Evolutionary conservation across 1,140 invertebrate species (phyloP).

Genomic region (Stenopsyche tienmushanensis): DNA sequence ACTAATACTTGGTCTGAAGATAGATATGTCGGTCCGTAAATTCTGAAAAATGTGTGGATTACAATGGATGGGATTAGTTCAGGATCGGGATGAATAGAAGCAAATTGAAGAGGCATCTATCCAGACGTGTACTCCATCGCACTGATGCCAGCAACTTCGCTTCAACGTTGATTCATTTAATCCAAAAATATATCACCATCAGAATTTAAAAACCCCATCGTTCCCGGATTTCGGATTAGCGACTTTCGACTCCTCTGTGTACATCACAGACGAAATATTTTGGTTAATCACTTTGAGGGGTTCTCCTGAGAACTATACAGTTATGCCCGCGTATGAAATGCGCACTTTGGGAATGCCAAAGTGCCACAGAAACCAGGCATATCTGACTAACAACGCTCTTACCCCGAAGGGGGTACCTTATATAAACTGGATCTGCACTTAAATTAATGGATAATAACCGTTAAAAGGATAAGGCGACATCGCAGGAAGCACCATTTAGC

Average conservation of each 20-base stretch:
- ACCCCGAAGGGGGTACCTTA: slow-evolving; percentile 3
- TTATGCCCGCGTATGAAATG: slow-evolving; percentile 2
- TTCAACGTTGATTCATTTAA: too few relatives aligned
- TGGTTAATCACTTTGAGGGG: slow-evolving; percentile 25
- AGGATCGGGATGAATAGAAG: too few relatives aligned
- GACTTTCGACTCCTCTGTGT: not conserved
- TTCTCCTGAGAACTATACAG: not conserved
- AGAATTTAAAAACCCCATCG: too few relatives aligned
- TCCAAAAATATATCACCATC: too few relatives aligned
- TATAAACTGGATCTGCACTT: slow-evolving; percentile 26
- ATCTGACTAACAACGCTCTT: slow-evolving; percentile 16
- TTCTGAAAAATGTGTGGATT: too few relatives aligned
- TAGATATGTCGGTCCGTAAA: too few relatives aligned
- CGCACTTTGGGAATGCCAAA: slow-evolving; percentile 10
- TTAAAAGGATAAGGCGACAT: slow-evolving; percentile 4
- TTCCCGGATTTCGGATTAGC: not conserved
- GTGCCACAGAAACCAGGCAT: slow-evolving; percentile 11
- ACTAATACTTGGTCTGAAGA: too few relatives aligned
- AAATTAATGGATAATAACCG: slow-evolving; percentile 22
- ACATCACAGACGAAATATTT: slow-evolving; percentile 22
- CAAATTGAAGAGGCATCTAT: too few relatives aligned
- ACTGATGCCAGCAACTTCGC: too few relatives aligned
- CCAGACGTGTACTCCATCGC: too few relatives aligned
- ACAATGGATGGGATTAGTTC: too few relatives aligned
- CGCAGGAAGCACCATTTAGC: not conserved